A percentile compares a stretch with the other conserved stretches of the same genome.
Evolutionary conservation across 2,888 invertebrate species (phyloP).

Genomic region (Nebria brevicollis): DNA sequence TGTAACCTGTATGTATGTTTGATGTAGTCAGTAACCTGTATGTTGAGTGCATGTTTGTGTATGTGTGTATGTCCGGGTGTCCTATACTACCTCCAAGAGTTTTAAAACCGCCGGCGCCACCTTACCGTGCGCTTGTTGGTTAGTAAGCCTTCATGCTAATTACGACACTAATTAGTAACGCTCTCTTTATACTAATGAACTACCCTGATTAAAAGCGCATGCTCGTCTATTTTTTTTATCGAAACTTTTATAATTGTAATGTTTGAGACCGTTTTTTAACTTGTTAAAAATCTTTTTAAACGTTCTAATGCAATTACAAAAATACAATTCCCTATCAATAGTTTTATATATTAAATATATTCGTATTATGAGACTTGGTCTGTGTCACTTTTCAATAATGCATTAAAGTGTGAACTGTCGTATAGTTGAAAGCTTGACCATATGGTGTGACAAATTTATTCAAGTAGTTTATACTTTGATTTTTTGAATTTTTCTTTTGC

Average conservation of each 20-base stretch:
- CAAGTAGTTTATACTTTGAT: background rate
- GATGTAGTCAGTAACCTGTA: no score
- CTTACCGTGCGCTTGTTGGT: background rate
- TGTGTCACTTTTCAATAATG: background rate
- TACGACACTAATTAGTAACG: conserved; percentile 13
- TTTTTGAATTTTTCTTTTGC: background rate
- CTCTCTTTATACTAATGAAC: conserved; percentile 17
- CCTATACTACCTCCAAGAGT: background rate
- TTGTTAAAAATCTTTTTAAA: background rate
- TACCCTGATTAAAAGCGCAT: conserved; percentile 14
- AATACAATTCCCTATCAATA: background rate
- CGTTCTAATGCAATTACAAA: background rate
- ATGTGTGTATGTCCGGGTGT: background rate
- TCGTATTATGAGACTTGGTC: no score
- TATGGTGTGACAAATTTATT: background rate
- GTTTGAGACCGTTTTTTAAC: background rate
- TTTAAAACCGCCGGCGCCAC: conserved; percentile 4
- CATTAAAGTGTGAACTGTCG: background rate
- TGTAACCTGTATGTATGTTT: no score
- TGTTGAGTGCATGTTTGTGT: background rate
- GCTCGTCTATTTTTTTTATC: background rate
- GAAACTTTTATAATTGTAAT: background rate
- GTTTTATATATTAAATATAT: no score
- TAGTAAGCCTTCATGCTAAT: conserved; percentile 15
- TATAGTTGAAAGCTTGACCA: background rate